These are phyloP conservation scores for Ammodytes marinus DNA, from an alignment of 2,113 vertebrate species.

Conservation along the genomic window DNA sequence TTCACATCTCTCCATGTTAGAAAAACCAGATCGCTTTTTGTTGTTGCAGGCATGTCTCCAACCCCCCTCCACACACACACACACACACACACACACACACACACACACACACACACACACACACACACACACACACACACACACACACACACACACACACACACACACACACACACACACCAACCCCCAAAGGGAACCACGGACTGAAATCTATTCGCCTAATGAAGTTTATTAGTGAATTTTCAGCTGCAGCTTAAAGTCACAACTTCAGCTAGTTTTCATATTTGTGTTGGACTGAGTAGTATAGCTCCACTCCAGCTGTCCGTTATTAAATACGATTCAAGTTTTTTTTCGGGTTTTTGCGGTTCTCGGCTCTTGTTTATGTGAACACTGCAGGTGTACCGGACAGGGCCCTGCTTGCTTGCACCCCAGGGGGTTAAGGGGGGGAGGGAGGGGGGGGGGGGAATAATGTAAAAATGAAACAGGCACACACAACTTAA, in stretches of 20 bases:
- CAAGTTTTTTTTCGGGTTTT: background rate
- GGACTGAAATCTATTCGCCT: too few species aligned
- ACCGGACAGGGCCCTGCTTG: background rate
- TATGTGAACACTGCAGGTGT: conserved; percentile 8
- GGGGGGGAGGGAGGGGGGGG: too few species aligned
- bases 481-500: too few species aligned
- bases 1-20: background rate
- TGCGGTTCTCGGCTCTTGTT: background rate
- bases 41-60: background rate
- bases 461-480: too few species aligned
- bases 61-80: background rate
- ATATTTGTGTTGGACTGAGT: conserved; percentile 1
- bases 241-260: background rate
- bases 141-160: too few species aligned
- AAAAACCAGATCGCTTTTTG: background rate
- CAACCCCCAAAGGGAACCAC: too few species aligned
- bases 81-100: too few species aligned
- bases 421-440: too few species aligned
- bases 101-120: too few species aligned
- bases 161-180: too few species aligned
- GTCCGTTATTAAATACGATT: background rate
- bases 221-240: background rate
- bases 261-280: background rate
- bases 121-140: too few species aligned
- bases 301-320: background rate